Evolutionary conservation across 1,140 invertebrate genomes (phyloP).

Genomic region (Drosophila parvula): DNA sequence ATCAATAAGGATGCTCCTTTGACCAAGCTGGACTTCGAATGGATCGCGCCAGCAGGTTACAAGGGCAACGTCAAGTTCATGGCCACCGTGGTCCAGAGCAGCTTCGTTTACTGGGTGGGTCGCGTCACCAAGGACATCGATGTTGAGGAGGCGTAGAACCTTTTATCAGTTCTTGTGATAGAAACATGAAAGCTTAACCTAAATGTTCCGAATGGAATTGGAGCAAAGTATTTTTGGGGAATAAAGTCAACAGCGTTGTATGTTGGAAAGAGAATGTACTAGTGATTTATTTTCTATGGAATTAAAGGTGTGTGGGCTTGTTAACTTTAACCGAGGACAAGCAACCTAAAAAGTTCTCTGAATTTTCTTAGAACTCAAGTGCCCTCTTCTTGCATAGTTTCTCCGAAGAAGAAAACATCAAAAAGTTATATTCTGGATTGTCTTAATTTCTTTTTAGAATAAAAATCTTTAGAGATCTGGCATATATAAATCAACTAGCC

Average conservation of each 20-base stretch:
- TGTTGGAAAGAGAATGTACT: constrained; percentile 6
- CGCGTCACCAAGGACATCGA: constrained; percentile 74
- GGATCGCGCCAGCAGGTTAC: constrained; percentile 79
- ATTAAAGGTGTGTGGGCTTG: too few species aligned
- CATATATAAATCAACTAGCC: too few species aligned
- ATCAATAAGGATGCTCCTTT: constrained; percentile 64
- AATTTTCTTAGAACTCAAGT: too few species aligned
- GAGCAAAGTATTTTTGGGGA: constrained; percentile 66
- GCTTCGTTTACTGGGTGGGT: constrained; percentile 84
- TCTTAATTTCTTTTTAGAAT: too few species aligned
- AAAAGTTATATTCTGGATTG: too few species aligned
- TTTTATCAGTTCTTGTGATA: constrained; percentile 63
- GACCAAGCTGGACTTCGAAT: constrained; percentile 65
- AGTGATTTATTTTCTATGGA: neutral
- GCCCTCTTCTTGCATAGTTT: too few species aligned
- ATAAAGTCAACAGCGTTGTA: constrained; percentile 47
- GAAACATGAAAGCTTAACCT: constrained; percentile 16
- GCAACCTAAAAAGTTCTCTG: too few species aligned
- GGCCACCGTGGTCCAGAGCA: constrained; percentile 83
- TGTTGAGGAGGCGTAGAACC: constrained; percentile 57
- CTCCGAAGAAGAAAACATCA: too few species aligned
- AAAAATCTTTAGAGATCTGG: too few species aligned
- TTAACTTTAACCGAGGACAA: too few species aligned
- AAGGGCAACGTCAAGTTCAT: constrained; percentile 83
- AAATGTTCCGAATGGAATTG: constrained; percentile 20